phyloP scores from a whole-genome alignment of 2,888 invertebrate genomes.

The Bombyx huttoni region DNA sequence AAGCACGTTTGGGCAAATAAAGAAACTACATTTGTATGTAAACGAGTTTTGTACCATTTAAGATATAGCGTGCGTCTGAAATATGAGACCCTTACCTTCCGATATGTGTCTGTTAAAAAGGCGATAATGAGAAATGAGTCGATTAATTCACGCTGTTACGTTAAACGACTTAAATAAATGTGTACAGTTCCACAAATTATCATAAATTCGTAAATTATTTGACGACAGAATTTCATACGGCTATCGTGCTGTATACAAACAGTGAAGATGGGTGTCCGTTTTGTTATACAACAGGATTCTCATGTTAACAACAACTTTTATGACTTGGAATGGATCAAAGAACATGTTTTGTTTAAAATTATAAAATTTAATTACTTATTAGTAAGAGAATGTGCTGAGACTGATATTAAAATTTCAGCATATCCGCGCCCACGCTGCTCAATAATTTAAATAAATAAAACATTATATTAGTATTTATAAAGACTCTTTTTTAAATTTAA shows the following conservation, averaged over 20 bases:
- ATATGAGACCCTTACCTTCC: conserved; percentile 10
- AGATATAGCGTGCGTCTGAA: conserved; percentile 7
- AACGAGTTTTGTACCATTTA: conserved; percentile 17
- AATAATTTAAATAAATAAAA: not conserved
- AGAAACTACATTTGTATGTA: conserved; percentile 17
- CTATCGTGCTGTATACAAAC: too few relatives aligned
- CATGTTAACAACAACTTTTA: not conserved
- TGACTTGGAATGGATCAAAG: not conserved
- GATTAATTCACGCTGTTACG: not conserved
- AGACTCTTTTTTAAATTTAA: too few relatives aligned
- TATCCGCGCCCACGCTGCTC: not conserved
- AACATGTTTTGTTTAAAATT: not conserved
- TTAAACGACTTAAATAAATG: not conserved
- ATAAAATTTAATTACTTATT: not conserved
- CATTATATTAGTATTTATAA: too few relatives aligned
- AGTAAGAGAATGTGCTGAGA: not conserved
- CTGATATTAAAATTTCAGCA: not conserved
- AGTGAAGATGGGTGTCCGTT: not conserved
- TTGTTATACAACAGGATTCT: not conserved
- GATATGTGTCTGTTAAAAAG: not conserved
- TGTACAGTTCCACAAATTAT: not conserved
- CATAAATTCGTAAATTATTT: not conserved
- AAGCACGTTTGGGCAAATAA: conserved; percentile 25
- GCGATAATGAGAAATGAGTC: not conserved
- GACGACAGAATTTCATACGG: too few relatives aligned